Conservation (phyloP, 2,113 vertebrate genomes). For the Lophius piscatorius region DNA sequence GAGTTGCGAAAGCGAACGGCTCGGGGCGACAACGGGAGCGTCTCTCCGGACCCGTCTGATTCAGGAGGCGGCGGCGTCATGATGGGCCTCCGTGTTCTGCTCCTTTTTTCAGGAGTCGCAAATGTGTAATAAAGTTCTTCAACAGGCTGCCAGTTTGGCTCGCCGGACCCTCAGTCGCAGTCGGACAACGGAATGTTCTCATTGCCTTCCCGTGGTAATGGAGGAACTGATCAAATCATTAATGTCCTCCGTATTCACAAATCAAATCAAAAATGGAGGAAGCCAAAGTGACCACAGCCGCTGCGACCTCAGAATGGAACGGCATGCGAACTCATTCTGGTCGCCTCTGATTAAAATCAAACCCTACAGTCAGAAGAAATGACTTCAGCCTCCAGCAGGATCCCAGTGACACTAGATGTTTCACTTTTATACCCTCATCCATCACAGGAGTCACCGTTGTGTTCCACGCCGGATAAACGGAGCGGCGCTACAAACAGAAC, state of each 20-base stretch:
- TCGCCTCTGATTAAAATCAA: constrained; percentile 41
- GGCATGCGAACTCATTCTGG: constrained; percentile 11
- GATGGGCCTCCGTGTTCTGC: constrained; percentile 13
- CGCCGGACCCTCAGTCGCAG: constrained; percentile 22
- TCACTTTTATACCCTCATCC: constrained; percentile 17
- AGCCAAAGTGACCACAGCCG: constrained; percentile 44
- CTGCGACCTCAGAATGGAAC: constrained; percentile 26
- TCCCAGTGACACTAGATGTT: constrained; percentile 27
- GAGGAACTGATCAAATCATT: constrained; percentile 29
- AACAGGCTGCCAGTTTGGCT: constrained; percentile 33
- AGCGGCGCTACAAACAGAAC: no score
- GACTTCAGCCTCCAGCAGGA: constrained; percentile 27
- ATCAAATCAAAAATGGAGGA: constrained; percentile 28
- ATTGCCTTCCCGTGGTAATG: constrained; percentile 32
- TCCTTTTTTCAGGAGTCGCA: constrained; percentile 3
- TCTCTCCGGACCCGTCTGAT: constrained; percentile 2
- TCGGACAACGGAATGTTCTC: constrained; percentile 16
- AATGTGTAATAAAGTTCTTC: constrained; percentile 35
- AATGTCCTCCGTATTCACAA: constrained; percentile 32
- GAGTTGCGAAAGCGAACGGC: constrained; percentile 44
- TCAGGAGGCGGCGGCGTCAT: constrained; percentile 3
- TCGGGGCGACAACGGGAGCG: constrained; percentile 31
- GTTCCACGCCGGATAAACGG: no score
- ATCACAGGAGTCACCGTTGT: constrained; percentile 1
- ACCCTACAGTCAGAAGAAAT: constrained; percentile 31